Evolutionary conservation across 64 coral and sea anemone species (phyloP).

Genomic region (Montipora sp.): DNA sequence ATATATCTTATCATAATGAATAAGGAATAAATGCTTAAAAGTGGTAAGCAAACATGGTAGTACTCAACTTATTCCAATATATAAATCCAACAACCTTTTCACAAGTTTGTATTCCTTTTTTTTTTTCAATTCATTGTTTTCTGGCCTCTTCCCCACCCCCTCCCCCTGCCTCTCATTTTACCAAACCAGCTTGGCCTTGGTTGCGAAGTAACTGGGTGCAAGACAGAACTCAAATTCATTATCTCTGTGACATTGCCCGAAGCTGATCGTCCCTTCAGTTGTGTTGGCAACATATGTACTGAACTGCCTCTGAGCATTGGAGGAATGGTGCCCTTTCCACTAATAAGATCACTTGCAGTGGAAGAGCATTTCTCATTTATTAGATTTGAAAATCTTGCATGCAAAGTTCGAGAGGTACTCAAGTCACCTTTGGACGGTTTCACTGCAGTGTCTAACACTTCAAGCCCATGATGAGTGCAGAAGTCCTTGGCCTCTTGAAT

Average conservation of each 20-base stretch:
- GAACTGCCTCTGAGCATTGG: background rate
- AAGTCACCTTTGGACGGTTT: constrained; percentile 15
- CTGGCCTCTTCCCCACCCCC: background rate
- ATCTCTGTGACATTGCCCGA: background rate
- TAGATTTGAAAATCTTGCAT: background rate
- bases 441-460: constrained; percentile 5
- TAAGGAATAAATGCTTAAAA: fast-evolving
- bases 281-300: background rate
- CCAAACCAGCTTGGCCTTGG: background rate
- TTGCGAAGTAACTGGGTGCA: background rate
- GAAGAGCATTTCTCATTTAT: background rate
- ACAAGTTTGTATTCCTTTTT: background rate
- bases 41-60: background rate
- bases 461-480: constrained; percentile 57
- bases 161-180: constrained; percentile 14
- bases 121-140: background rate
- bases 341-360: background rate
- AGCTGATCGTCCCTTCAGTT: background rate
- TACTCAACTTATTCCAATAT: too few relatives aligned
- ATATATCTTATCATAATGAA: too few relatives aligned
- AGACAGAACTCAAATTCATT: background rate
- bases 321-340: background rate
- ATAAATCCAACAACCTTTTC: background rate
- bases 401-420: background rate
- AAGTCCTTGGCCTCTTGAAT: constrained; percentile 69